These are phyloP conservation scores for Pagrus major DNA, from an alignment of 2,113 vertebrate species.

Conservation along the genomic window DNA sequence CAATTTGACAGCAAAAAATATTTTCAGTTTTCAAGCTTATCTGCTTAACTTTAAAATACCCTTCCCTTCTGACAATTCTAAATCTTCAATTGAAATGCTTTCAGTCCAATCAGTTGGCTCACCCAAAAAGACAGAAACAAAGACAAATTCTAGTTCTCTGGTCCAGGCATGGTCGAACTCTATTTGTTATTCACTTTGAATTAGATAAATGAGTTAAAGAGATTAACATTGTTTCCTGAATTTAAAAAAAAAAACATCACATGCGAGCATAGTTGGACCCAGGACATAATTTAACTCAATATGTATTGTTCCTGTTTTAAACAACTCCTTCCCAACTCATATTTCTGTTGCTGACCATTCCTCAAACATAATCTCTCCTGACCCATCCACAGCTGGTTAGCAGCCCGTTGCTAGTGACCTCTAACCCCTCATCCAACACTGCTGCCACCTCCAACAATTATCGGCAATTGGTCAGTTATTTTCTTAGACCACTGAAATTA, in stretches of 20 bases:
- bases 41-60: background rate
- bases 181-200: background rate
- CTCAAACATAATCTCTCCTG: constrained; percentile 77
- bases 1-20: background rate
- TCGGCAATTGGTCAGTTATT: constrained; percentile 91
- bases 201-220: background rate
- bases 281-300: background rate
- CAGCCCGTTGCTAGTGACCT: constrained; percentile 79
- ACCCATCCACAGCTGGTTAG: constrained; percentile 87
- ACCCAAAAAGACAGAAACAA: background rate
- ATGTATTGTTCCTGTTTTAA: background rate
- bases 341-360: constrained; percentile 46
- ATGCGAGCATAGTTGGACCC: background rate
- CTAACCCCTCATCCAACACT: constrained; percentile 78
- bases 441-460: constrained; percentile 87
- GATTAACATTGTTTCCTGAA: background rate
- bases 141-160: background rate
- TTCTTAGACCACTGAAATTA: constrained; percentile 88
- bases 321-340: background rate
- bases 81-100: background rate
- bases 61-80: background rate
- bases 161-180: background rate
- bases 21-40: background rate
- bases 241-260: background rate
- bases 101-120: background rate